phyloP scores from a whole-genome alignment of 2,888 invertebrate genomes.

The Cerastis leucographa region DNA sequence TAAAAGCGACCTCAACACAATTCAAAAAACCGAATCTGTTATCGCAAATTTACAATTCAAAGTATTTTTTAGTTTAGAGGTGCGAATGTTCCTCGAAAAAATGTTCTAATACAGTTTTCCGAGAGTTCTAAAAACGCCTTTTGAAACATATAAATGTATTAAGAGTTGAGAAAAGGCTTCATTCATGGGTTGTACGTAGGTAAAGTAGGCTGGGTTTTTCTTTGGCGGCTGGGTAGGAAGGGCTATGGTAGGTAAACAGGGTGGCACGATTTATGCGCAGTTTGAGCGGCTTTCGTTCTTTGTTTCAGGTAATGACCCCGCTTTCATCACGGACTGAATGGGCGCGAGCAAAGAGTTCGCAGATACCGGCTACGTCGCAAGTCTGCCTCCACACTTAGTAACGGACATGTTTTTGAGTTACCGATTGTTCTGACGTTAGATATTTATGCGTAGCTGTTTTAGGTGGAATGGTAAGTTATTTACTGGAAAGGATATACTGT shows the following conservation, averaged over 20 bases:
- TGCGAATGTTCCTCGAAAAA: slow-evolving; percentile 52
- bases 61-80: slow-evolving; percentile 59
- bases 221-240: slow-evolving; percentile 85
- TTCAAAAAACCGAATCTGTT: slow-evolving; percentile 63
- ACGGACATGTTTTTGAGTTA: slow-evolving; percentile 59
- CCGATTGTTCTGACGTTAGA: slow-evolving; percentile 49
- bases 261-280: slow-evolving; percentile 88
- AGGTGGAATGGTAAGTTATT: slow-evolving; percentile 24
- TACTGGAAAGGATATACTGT: neutral
- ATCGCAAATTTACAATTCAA: slow-evolving; percentile 67
- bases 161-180: slow-evolving; percentile 77
- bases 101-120: slow-evolving; percentile 50
- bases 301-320: slow-evolving; percentile 90
- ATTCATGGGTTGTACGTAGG: slow-evolving; percentile 75
- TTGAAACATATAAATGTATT: slow-evolving; percentile 75
- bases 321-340: slow-evolving; percentile 89
- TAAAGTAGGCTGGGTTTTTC: slow-evolving; percentile 87
- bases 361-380: slow-evolving; percentile 78
- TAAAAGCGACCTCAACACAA: slow-evolving; percentile 67
- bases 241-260: slow-evolving; percentile 86
- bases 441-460: slow-evolving; percentile 20
- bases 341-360: slow-evolving; percentile 81
- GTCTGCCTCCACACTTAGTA: slow-evolving; percentile 70
- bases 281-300: slow-evolving; percentile 88
- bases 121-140: slow-evolving; percentile 40